These are phyloP conservation scores for Calliphora vomitoria DNA, from an alignment of 2,888 invertebrate genomes.

Conservation along the genomic window DNA sequence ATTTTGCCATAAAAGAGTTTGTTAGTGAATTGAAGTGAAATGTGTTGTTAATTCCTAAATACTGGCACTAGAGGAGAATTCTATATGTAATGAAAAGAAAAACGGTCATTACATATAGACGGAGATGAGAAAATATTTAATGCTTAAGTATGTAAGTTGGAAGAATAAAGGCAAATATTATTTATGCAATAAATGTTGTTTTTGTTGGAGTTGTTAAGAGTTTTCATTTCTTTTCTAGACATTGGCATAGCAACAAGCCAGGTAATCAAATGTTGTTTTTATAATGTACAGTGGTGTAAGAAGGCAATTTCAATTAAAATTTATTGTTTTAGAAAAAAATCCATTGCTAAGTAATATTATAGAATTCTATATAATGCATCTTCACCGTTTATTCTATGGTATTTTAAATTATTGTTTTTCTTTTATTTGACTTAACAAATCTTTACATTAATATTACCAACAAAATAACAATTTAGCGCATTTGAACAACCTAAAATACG, in stretches of 20 bases:
- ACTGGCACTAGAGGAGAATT: background rate
- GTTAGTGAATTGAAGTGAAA: constrained; percentile 3
- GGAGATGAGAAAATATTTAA: constrained; percentile 64
- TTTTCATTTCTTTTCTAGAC: background rate
- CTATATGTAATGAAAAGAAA: background rate
- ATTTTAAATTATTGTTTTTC: no score
- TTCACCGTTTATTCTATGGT: no score
- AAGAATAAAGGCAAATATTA: constrained; percentile 38
- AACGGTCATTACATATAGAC: constrained; percentile 28
- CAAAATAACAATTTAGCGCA: no score
- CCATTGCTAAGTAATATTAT: no score
- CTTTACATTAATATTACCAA: no score
- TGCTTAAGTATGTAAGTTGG: no score
- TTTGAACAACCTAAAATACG: no score
- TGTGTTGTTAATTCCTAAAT: constrained; percentile 1
- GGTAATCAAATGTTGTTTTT: constrained; percentile 81
- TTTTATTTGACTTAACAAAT: no score
- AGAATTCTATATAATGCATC: no score
- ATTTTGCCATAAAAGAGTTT: background rate
- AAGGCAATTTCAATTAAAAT: no score
- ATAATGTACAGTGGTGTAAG: constrained; percentile 7
- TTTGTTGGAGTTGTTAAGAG: constrained; percentile 13
- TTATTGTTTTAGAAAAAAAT: background rate
- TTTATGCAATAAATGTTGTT: constrained; percentile 47
- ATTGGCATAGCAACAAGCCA: constrained; percentile 63